Evolutionary conservation across 92 coral and sea anemone species (phyloP).

Genomic region (Anthopleura xanthogrammica): DNA sequence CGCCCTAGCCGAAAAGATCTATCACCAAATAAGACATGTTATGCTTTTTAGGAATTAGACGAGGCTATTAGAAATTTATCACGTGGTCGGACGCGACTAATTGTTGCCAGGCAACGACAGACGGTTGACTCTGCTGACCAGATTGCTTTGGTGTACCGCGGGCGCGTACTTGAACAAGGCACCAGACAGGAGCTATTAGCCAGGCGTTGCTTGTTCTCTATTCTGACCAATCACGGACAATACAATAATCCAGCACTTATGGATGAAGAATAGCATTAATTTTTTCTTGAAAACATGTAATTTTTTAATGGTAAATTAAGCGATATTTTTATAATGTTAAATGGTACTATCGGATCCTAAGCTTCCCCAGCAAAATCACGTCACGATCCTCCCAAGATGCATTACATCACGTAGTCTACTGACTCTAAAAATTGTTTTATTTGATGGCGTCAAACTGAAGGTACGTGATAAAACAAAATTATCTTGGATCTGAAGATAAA

Average conservation of each 20-base stretch:
- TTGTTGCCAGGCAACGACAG: constrained; percentile 69
- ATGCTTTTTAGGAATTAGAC: constrained; percentile 57
- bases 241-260: not conserved
- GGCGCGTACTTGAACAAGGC: constrained; percentile 86
- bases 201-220: constrained; percentile 45
- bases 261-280: not conserved
- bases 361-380: no score
- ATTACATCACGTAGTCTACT: no score
- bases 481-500: no score
- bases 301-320: not conserved
- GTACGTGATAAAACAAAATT: no score
- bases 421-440: no score
- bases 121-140: constrained; percentile 81
- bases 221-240: constrained; percentile 44
- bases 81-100: constrained; percentile 68
- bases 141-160: constrained; percentile 73
- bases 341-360: no score
- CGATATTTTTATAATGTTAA: no score
- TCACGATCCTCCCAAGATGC: no score
- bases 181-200: constrained; percentile 59
- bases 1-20: no score
- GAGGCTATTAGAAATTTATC: constrained; percentile 52
- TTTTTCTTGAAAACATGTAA: not conserved
- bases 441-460: no score
- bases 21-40: not conserved